These are phyloP conservation scores for Laothoe populi DNA, from an alignment of 2,888 invertebrate species.

Conservation along the genomic window DNA sequence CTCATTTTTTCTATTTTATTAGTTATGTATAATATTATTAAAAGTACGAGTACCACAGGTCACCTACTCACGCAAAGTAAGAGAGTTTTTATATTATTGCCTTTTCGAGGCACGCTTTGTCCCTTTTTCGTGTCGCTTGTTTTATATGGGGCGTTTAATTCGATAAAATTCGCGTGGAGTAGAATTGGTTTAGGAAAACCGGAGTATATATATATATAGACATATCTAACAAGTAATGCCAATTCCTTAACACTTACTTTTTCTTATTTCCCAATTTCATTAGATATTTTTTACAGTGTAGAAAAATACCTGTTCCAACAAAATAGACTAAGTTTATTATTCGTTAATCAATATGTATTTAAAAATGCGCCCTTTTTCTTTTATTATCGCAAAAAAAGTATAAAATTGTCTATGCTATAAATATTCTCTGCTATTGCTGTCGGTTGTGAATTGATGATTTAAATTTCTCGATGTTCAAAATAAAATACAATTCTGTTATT, in stretches of 20 bases:
- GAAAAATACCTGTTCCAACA: too few species aligned
- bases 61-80: slow-evolving; percentile 46
- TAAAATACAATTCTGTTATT: slow-evolving; percentile 7
- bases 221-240: slow-evolving; percentile 44
- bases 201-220: slow-evolving; percentile 44
- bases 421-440: too few species aligned
- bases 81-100: slow-evolving; percentile 62
- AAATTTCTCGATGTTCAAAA: not conserved
- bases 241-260: slow-evolving; percentile 37
- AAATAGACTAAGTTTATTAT: too few species aligned
- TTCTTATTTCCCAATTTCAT: slow-evolving; percentile 17
- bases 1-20: slow-evolving; percentile 41
- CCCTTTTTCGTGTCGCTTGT: slow-evolving; percentile 74
- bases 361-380: too few species aligned
- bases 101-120: slow-evolving; percentile 61
- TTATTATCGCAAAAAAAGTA: too few species aligned
- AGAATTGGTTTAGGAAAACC: slow-evolving; percentile 66
- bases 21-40: slow-evolving; percentile 40
- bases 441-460: not conserved
- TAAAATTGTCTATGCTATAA: too few species aligned
- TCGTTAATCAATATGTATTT: too few species aligned
- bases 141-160: slow-evolving; percentile 78
- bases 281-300: too few species aligned
- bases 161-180: slow-evolving; percentile 73
- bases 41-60: slow-evolving; percentile 38